Evolutionary conservation across 1,140 invertebrate genomes (phyloP).

Genomic region (Oryctes rhinoceros): DNA sequence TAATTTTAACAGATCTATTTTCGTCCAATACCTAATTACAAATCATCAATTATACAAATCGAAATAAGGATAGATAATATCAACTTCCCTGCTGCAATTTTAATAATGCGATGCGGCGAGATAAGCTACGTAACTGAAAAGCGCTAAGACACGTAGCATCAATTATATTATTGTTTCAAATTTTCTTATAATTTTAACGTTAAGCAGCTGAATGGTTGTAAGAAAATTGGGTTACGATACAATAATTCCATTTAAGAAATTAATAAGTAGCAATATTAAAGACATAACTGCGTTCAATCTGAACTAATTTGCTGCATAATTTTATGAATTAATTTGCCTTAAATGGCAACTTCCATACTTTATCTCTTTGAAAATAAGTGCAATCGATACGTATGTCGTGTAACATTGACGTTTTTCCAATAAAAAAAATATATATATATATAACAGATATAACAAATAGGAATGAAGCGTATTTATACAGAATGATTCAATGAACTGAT

Average conservation of each 20-base stretch:
- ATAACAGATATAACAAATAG: background rate
- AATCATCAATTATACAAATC: background rate
- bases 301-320: slow-evolving; percentile 31
- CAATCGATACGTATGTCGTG: slow-evolving; percentile 32
- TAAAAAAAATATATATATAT: slow-evolving; percentile 3
- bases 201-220: background rate
- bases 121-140: slow-evolving; percentile 16
- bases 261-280: slow-evolving; percentile 12
- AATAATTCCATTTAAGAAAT: slow-evolving; percentile 26
- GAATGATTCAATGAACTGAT: no score
- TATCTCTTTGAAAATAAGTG: slow-evolving; percentile 23
- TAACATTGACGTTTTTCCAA: slow-evolving; percentile 14
- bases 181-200: slow-evolving; percentile 29
- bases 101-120: background rate
- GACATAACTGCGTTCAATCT: slow-evolving; percentile 25
- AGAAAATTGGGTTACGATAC: slow-evolving; percentile 4
- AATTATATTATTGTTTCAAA: slow-evolving; percentile 15
- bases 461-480: background rate
- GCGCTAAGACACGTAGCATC: background rate
- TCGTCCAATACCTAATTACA: background rate
- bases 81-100: slow-evolving; percentile 12
- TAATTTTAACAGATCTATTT: background rate
- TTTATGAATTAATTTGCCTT: slow-evolving; percentile 23
- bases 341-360: slow-evolving; percentile 28
- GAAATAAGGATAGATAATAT: background rate